Evolutionary conservation across 2,888 invertebrate species (phyloP).

Genomic region (Athripsodes cinereus): DNA sequence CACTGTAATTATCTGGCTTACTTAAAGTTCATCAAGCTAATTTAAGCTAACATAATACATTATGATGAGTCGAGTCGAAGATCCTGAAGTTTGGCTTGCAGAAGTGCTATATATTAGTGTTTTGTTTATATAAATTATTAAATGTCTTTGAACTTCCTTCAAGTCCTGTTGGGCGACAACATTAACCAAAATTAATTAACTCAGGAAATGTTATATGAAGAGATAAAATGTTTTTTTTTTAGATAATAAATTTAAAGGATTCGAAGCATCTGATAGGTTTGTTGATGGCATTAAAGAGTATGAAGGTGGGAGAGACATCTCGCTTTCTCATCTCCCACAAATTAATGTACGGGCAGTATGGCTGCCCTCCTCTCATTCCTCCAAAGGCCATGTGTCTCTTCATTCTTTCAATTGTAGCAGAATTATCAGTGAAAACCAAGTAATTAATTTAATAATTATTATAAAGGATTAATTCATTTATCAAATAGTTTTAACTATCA

Average conservation of each 20-base stretch:
- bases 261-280: slow-evolving; percentile 57
- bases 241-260: slow-evolving; percentile 42
- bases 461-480: slow-evolving; percentile 6
- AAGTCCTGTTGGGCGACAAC: too few relatives aligned
- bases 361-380: slow-evolving; percentile 75
- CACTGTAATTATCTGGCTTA: too few relatives aligned
- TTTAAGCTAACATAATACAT: too few relatives aligned
- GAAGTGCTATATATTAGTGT: too few relatives aligned
- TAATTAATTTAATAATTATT: too few relatives aligned
- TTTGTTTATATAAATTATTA: too few relatives aligned
- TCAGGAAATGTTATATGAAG: too few relatives aligned
- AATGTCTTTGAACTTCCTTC: too few relatives aligned
- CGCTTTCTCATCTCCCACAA: slow-evolving; percentile 69
- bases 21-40: too few relatives aligned
- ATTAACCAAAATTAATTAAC: too few relatives aligned
- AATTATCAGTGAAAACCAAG: slow-evolving; percentile 32
- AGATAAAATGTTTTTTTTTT: neutral
- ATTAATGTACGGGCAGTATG: slow-evolving; percentile 68
- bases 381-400: slow-evolving; percentile 65
- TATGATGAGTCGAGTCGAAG: too few relatives aligned
- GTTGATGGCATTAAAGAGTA: slow-evolving; percentile 64
- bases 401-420: slow-evolving; percentile 49
- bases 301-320: slow-evolving; percentile 74
- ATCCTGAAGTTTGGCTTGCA: too few relatives aligned
- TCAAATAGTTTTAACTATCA: neutral